Conservation (phyloP, 2,797 vertebrate species). For the Eulemur albifrons region DNA sequence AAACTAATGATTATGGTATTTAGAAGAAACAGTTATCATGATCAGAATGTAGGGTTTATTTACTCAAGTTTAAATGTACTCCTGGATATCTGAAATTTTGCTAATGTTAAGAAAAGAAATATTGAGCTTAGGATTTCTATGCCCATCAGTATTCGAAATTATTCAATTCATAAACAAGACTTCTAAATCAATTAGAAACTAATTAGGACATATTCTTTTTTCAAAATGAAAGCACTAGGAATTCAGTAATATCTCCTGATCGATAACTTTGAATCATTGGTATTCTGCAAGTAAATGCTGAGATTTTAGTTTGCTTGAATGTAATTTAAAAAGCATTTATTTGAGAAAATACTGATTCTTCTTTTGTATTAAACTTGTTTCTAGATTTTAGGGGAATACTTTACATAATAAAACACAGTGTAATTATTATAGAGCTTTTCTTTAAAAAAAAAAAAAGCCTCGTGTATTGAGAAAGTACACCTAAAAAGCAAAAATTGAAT, state of each 20-base stretch:
- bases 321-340: slow-evolving; percentile 23
- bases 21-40: not conserved
- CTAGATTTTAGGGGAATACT: not conserved
- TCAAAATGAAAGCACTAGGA: not conserved
- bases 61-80: not conserved
- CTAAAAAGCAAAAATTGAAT: slow-evolving; percentile 57
- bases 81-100: not conserved
- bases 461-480: not conserved
- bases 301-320: not conserved
- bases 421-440: not conserved
- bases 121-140: not conserved
- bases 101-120: not conserved
- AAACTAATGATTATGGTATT: not conserved
- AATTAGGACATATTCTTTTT: not conserved
- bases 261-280: not conserved
- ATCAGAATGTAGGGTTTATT: not conserved
- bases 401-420: not conserved
- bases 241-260: not conserved
- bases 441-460: not conserved
- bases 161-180: not conserved
- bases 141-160: not conserved
- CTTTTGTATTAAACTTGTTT: not conserved
- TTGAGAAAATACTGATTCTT: not conserved
- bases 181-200: slow-evolving; percentile 1
- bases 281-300: not conserved